Evolutionary conservation across 2,113 vertebrate genomes (phyloP).

Genomic region (Terrapene triunguis): DNA sequence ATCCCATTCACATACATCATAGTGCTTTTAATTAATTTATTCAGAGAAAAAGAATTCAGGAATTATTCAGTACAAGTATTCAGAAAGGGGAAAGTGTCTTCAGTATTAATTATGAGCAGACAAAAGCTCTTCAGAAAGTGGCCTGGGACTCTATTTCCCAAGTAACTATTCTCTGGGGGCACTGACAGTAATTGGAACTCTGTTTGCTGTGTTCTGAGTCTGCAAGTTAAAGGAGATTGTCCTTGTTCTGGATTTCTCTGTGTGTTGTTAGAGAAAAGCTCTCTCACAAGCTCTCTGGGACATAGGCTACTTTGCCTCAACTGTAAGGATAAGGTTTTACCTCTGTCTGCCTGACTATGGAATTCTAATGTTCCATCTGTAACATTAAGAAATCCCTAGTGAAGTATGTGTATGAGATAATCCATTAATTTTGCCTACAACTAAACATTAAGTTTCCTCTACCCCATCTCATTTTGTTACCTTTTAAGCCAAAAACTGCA

Average conservation of each 20-base stretch:
- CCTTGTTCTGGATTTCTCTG: not conserved
- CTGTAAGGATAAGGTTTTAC: not conserved
- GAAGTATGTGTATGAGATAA: not conserved
- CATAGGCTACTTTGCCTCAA: not conserved
- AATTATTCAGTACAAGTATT: slow-evolving; percentile 26
- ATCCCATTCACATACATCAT: not conserved
- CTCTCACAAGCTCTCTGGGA: not conserved
- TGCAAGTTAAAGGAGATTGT: not conserved
- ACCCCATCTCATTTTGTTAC: not conserved
- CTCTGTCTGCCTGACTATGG: not conserved
- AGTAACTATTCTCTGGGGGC: slow-evolving; percentile 38
- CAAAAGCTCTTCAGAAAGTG: slow-evolving; percentile 46
- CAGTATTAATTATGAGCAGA: slow-evolving; percentile 62
- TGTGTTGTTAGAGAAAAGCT: not conserved
- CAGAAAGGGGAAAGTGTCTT: slow-evolving; percentile 41
- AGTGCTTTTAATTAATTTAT: slow-evolving; percentile 36
- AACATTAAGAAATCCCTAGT: not conserved
- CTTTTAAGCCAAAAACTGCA: slow-evolving; percentile 5
- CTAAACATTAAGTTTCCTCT: not conserved
- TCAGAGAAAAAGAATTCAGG: slow-evolving; percentile 10
- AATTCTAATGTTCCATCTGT: not conserved
- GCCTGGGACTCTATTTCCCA: slow-evolving; percentile 31
- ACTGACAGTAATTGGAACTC: slow-evolving; percentile 41
- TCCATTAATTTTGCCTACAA: slow-evolving; percentile 25
- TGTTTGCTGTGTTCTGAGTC: slow-evolving; percentile 20